Conservation (phyloP, 2,888 invertebrate genomes). For the Anticlea derivata region DNA sequence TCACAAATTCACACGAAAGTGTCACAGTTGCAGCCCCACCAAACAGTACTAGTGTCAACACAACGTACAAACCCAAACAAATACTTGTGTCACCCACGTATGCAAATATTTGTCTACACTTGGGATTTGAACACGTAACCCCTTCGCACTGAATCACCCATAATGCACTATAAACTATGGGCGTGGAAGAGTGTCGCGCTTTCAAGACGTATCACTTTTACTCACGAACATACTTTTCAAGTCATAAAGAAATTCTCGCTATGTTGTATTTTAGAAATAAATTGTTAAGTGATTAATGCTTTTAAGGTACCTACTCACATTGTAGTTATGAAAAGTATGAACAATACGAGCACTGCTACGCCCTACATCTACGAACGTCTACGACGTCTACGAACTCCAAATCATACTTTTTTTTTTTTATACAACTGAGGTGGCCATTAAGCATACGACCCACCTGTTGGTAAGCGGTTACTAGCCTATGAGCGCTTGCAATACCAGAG, state of each 20-base stretch:
- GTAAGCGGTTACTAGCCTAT: too few species aligned
- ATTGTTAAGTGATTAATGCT: background rate
- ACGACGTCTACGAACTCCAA: slow-evolving; percentile 8
- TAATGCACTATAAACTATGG: slow-evolving; percentile 23
- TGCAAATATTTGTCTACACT: slow-evolving; percentile 36
- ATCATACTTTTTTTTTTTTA: slow-evolving; percentile 8
- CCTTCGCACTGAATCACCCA: slow-evolving; percentile 27
- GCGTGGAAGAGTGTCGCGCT: slow-evolving; percentile 3
- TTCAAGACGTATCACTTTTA: slow-evolving; percentile 12
- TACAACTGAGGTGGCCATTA: too few species aligned
- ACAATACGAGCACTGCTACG: background rate
- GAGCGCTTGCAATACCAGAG: too few species aligned
- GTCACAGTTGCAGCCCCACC: slow-evolving; percentile 22
- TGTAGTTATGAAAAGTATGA: background rate
- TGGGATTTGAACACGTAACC: slow-evolving; percentile 32
- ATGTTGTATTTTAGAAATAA: background rate
- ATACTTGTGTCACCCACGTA: slow-evolving; percentile 33
- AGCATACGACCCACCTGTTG: too few species aligned
- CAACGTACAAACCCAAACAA: slow-evolving; percentile 33
- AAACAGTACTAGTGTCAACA: slow-evolving; percentile 31
- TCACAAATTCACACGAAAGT: slow-evolving; percentile 25
- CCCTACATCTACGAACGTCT: slow-evolving; percentile 7
- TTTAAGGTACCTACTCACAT: background rate
- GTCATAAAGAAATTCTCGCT: too few species aligned
- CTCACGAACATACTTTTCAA: slow-evolving; percentile 2